Base-by-base conservation (phyloP, 2,888 invertebrate species). In the Oxyteleia sp. region DNA sequence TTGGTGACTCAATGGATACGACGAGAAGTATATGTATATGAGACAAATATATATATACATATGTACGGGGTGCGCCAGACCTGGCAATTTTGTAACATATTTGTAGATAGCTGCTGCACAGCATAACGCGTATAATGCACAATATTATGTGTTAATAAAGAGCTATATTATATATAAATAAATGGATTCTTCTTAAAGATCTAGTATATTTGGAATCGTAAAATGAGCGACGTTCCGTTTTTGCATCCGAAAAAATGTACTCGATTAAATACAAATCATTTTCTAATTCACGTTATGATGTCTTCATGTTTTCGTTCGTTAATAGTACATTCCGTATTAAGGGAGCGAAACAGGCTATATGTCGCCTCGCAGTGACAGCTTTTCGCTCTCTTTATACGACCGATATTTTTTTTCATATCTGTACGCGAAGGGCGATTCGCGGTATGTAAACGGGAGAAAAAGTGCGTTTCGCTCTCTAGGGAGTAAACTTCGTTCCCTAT, bases 61-160 rank as follows among this genome's bases (percentile, higher is more conserved):
- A 75, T 84, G 80, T 72, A 85, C 76, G 18, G 63, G 84, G 81
- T 85, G 84, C 86, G 86, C 84, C 87, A 84, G 83, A 7, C 86
- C 82, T 87, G 88, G 88, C 86, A 86, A 85, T 89, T 90, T 92
- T 92, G 92, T 92, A 92, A 91, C 63, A 92, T 92, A 93, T 84
- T 86, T 92, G 92, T 93, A 93, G 93, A 93, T 92, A 92, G 90
- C 87, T 92, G 90, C 88, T 87, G 90, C 91, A 91, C 90, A 88
- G 87, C 88, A 85, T 90, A 89, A 89, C 85, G 89, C 89, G 89
- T 90, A 91, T 88, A 85, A 89, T 90, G 92, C 92, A 91, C 90
- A 89, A 89, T 91, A 90, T 88, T 90, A 89, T 89, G 88, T 91
- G 90, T 92, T 90, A 87, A 74, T 82, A 88, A 88, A 91, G 89